A percentile compares a stretch with the other conserved stretches of the same genome.
These are phyloP conservation scores for Pollenia angustigena DNA, from an alignment of 2,888 invertebrate genomes.

Conservation along the genomic window DNA sequence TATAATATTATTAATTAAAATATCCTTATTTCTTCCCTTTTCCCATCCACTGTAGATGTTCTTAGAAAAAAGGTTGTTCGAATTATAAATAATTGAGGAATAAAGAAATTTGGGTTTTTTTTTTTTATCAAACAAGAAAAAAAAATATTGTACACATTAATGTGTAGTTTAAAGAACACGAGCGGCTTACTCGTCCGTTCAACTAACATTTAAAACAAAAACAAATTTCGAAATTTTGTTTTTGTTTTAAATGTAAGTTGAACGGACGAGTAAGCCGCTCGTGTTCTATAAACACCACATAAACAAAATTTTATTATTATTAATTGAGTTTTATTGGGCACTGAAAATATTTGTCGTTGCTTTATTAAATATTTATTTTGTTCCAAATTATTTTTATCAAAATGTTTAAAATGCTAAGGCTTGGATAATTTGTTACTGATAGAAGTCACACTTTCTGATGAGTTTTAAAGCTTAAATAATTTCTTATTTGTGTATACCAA, in stretches of 20 bases:
- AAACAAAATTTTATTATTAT: background rate
- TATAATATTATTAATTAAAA: conserved; percentile 66
- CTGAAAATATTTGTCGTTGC: background rate
- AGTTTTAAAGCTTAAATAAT: background rate
- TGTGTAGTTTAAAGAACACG: no score
- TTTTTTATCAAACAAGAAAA: no score
- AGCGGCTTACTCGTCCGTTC: no score
- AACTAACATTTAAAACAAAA: no score
- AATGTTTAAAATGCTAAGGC: background rate
- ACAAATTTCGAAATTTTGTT: no score
- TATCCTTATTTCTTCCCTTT: background rate
- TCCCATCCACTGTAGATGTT: background rate
- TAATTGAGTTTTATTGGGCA: conserved; percentile 6
- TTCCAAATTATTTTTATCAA: background rate
- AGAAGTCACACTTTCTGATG: background rate
- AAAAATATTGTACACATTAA: no score
- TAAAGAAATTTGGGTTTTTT: background rate
- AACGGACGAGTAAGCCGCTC: no score
- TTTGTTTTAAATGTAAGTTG: no score
- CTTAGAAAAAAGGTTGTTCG: no score
- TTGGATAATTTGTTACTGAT: background rate
- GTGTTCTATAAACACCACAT: no score
- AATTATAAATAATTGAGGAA: background rate
- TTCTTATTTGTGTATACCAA: no score
- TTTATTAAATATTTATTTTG: background rate